Evolutionary conservation across 1,140 invertebrate species (phyloP).

Genomic region (Philopotamus ludificatus): DNA sequence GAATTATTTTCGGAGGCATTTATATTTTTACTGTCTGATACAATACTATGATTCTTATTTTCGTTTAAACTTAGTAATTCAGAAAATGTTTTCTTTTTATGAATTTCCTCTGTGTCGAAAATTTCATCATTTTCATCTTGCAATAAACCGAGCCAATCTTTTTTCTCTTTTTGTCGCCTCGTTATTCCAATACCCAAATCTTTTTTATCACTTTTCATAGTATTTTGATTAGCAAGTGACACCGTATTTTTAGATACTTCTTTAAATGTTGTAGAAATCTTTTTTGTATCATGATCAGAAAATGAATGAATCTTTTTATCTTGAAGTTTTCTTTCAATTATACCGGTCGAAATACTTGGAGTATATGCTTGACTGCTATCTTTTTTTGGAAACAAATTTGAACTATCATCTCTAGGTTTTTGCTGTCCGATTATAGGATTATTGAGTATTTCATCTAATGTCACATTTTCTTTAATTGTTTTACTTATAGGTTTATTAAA

Average conservation of each 20-base stretch:
- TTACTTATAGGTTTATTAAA: conserved; percentile 13
- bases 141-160: conserved; percentile 38
- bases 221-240: conserved; percentile 3
- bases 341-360: neutral
- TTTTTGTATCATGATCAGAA: neutral
- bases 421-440: conserved; percentile 18
- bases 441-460: conserved; percentile 30
- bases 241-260: conserved; percentile 1
- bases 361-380: neutral
- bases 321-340: neutral
- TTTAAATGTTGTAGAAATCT: neutral
- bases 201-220: conserved; percentile 21
- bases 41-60: too few relatives aligned
- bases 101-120: neutral
- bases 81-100: conserved; percentile 9
- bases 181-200: conserved; percentile 2
- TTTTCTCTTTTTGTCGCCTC: conserved; percentile 29
- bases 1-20: too few relatives aligned
- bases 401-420: too few relatives aligned
- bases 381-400: neutral
- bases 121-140: conserved; percentile 22
- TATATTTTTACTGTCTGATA: too few relatives aligned
- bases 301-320: neutral
- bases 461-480: conserved; percentile 9
- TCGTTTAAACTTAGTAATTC: too few relatives aligned